Evolutionary conservation across 1,140 invertebrate genomes (phyloP).

Genomic region (Nymphalis io): DNA sequence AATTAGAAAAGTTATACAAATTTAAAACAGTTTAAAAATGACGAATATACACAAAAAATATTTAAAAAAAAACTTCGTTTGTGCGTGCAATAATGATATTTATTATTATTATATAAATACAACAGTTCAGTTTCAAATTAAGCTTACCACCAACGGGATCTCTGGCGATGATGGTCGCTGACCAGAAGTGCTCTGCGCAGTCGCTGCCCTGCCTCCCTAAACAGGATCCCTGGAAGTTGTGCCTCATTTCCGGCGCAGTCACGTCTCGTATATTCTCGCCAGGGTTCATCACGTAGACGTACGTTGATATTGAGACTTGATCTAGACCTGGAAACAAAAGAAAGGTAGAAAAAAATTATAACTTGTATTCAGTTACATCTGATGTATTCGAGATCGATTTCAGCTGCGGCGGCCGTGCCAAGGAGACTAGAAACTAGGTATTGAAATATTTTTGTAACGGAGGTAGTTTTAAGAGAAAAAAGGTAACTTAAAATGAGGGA

Average conservation of each 20-base stretch:
- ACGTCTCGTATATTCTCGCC: conserved; percentile 62
- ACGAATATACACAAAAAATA: no score
- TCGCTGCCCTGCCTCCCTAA: conserved; percentile 65
- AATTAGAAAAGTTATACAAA: no score
- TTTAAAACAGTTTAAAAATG: no score
- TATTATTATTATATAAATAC: no score
- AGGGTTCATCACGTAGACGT: conserved; percentile 76
- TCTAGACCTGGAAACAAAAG: conserved; percentile 57
- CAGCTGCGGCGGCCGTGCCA: no score
- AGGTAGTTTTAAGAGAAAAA: no score
- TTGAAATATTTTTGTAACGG: no score
- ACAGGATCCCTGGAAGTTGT: conserved; percentile 81
- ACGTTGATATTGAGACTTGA: conserved; percentile 67
- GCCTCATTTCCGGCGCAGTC: conserved; percentile 73
- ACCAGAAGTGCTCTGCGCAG: conserved; percentile 83
- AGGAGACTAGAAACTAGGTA: no score
- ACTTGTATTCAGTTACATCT: background rate
- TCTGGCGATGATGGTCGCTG: conserved; percentile 82
- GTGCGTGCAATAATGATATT: no score
- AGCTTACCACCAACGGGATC: conserved; percentile 80
- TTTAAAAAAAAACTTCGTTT: no score
- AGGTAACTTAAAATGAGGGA: no score
- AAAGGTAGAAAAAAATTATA: background rate
- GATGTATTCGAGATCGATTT: no score
- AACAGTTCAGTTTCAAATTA: background rate